Conservation (phyloP, 2,888 invertebrate species). For the Schrankia costaestrigalis region DNA sequence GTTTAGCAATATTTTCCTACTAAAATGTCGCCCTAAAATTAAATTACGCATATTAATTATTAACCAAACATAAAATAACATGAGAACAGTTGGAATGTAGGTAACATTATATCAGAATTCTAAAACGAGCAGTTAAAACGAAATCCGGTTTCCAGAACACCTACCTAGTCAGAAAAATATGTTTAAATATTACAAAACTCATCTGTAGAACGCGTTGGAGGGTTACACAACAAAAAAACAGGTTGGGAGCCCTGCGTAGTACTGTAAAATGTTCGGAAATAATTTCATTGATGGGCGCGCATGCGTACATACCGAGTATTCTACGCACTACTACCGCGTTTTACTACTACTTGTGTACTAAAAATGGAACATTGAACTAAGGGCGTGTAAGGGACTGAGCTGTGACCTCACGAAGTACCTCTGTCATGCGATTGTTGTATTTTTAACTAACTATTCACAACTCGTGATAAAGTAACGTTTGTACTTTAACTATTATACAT, state of each 20-base stretch:
- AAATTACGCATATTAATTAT: too few relatives aligned
- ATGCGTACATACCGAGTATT: conserved; percentile 33
- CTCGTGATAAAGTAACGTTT: neutral
- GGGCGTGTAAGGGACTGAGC: conserved; percentile 33
- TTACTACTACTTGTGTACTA: conserved; percentile 29
- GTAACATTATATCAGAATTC: conserved; percentile 9
- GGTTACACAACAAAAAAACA: conserved; percentile 32
- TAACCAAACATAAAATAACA: too few relatives aligned
- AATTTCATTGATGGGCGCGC: conserved; percentile 39
- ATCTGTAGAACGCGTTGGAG: conserved; percentile 25
- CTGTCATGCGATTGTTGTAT: conserved; percentile 6
- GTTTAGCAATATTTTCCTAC: too few relatives aligned
- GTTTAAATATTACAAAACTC: conserved; percentile 31
- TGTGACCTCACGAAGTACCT: conserved; percentile 31
- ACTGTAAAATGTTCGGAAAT: conserved; percentile 36
- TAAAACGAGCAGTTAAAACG: conserved; percentile 19
- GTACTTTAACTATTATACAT: neutral
- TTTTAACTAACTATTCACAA: neutral
- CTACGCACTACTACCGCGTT: conserved; percentile 24
- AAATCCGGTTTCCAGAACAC: conserved; percentile 31
- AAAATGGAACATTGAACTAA: conserved; percentile 41
- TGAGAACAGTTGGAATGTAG: conserved; percentile 6
- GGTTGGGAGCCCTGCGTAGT: conserved; percentile 31
- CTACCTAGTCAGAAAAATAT: conserved; percentile 24
- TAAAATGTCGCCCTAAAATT: too few relatives aligned